Evolutionary conservation across 2,888 invertebrate species (phyloP).

Genomic region (Hylaea fasciaria): DNA sequence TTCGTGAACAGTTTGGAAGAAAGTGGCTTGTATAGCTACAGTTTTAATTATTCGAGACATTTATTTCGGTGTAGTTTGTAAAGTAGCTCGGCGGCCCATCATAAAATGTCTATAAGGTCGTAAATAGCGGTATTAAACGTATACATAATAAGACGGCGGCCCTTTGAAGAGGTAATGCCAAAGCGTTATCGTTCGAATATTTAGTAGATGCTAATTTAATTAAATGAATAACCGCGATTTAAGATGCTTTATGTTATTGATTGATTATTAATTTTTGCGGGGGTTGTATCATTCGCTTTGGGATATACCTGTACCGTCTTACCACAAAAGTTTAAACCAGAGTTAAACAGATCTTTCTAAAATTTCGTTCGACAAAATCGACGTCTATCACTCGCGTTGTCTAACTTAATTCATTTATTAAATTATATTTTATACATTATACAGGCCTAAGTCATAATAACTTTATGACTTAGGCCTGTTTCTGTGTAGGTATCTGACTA

Average conservation of each 20-base stretch:
- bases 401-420: too few relatives aligned
- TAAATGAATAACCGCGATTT: constrained; percentile 55
- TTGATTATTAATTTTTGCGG: constrained; percentile 8
- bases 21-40: constrained; percentile 3
- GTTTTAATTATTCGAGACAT: constrained; percentile 24
- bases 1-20: neutral
- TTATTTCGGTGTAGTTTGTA: constrained; percentile 47
- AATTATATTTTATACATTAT: too few relatives aligned
- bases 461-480: too few relatives aligned
- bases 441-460: too few relatives aligned
- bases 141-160: constrained; percentile 50
- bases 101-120: constrained; percentile 53
- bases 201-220: constrained; percentile 58
- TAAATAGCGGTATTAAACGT: constrained; percentile 59
- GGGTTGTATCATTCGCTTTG: neutral
- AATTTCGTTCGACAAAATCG: too few relatives aligned
- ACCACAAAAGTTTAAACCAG: too few relatives aligned
- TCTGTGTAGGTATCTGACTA: too few relatives aligned
- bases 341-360: too few relatives aligned
- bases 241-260: constrained; percentile 41
- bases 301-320: neutral
- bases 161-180: constrained; percentile 51
- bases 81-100: constrained; percentile 48
- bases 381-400: too few relatives aligned
- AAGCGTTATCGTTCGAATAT: constrained; percentile 43